phyloP scores from a whole-genome alignment of 2,797 vertebrate species.

The Australoheros facetus region DNA sequence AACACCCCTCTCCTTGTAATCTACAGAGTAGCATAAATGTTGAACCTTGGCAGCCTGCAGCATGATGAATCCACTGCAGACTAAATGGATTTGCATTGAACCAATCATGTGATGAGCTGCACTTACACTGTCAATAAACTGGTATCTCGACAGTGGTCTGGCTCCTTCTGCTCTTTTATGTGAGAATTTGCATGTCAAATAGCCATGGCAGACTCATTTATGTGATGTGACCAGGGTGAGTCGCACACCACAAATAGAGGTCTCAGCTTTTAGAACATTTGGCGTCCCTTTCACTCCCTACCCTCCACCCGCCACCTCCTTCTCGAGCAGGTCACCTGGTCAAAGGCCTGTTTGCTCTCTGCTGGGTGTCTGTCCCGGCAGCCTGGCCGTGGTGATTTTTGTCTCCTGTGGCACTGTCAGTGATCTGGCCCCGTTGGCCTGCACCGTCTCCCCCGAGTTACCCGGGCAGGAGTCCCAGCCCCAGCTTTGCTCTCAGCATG shows the following conservation, averaged over 20 bases:
- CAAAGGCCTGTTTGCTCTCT: constrained; percentile 47
- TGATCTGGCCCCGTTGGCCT: constrained; percentile 47
- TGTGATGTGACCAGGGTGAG: constrained; percentile 36
- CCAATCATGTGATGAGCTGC: constrained; percentile 74
- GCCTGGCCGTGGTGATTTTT: constrained; percentile 36
- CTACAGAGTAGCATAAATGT: constrained; percentile 64
- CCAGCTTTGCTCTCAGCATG: constrained; percentile 42
- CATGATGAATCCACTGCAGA: constrained; percentile 76
- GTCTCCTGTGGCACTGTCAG: constrained; percentile 43
- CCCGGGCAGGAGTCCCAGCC: constrained; percentile 18
- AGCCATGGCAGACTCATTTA: constrained; percentile 22
- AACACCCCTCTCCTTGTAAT: constrained; percentile 54
- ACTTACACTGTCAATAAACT: constrained; percentile 75
- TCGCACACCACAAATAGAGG: constrained; percentile 45
- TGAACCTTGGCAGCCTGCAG: constrained; percentile 63
- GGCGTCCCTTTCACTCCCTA: neutral
- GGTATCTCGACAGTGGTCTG: constrained; percentile 27
- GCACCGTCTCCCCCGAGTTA: constrained; percentile 23
- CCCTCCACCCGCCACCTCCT: neutral
- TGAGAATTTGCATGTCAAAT: constrained; percentile 63
- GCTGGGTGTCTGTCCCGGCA: constrained; percentile 25
- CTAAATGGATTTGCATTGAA: constrained; percentile 83
- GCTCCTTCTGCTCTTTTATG: constrained; percentile 47
- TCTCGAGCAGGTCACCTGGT: constrained; percentile 37
- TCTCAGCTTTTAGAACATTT: neutral